Percentiles rank a stretch among this genome's conserved stretches.
Evolutionary conservation across 2,888 invertebrate genomes (phyloP).

Genomic region (Temnothorax ravouxi): DNA sequence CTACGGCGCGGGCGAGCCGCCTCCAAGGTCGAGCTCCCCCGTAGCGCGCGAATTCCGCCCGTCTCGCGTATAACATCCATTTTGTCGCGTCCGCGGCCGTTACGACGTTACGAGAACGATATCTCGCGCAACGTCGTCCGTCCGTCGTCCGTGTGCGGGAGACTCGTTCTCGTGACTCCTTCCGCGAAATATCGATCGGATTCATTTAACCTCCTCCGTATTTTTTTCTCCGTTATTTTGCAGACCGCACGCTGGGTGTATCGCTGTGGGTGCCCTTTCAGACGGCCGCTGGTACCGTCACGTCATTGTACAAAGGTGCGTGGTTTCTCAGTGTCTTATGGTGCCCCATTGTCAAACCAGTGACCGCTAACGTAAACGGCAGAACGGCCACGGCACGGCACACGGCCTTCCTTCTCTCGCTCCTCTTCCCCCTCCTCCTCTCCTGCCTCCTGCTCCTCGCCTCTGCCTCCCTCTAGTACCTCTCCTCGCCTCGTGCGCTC

Average conservation of each 20-base stretch:
- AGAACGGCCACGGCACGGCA: too few relatives aligned
- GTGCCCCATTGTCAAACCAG: conserved; percentile 65
- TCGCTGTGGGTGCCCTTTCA: conserved; percentile 92
- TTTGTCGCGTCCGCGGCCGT: conserved; percentile 79
- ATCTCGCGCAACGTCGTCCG: not conserved
- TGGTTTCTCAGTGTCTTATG: conserved; percentile 37
- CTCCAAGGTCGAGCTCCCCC: conserved; percentile 32
- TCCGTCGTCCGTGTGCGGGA: too few relatives aligned
- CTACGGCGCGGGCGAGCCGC: conserved; percentile 15
- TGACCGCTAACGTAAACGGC: conserved; percentile 57
- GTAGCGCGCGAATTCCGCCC: too few relatives aligned
- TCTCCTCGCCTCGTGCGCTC: too few relatives aligned
- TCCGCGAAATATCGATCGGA: conserved; percentile 67
- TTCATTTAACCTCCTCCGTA: conserved; percentile 59
- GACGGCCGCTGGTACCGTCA: conserved; percentile 93
- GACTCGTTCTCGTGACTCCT: conserved; percentile 56
- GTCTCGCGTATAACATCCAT: conserved; percentile 82
- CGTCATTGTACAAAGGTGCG: conserved; percentile 92
- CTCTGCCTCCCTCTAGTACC: too few relatives aligned
- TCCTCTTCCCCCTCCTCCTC: not conserved
- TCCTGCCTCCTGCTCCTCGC: too few relatives aligned
- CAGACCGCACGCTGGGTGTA: conserved; percentile 90
- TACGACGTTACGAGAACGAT: conserved; percentile 58
- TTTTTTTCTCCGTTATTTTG: conserved; percentile 73
- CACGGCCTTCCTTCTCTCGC: conserved; percentile 39